These are phyloP conservation scores for Carassius carassius DNA, from an alignment of 2,113 vertebrate species.

Conservation along the genomic window DNA sequence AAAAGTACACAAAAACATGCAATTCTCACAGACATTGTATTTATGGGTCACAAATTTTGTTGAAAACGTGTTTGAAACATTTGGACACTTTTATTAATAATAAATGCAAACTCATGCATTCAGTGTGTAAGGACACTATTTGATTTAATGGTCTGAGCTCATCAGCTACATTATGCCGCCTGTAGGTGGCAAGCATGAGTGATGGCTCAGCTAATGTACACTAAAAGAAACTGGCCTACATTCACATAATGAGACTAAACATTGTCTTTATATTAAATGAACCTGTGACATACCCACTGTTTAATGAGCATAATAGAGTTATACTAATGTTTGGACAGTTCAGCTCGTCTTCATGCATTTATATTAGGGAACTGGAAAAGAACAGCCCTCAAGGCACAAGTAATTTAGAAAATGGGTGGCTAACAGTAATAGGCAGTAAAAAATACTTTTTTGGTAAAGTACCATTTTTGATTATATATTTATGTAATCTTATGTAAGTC, in stretches of 20 bases:
- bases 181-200: constrained; percentile 54
- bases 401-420: too few relatives aligned
- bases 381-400: not conserved
- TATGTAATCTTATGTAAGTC: too few relatives aligned
- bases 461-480: too few relatives aligned
- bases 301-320: constrained; percentile 13
- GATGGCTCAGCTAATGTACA: constrained; percentile 60
- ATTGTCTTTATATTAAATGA: constrained; percentile 24
- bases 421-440: too few relatives aligned
- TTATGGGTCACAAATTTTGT: too few relatives aligned
- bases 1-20: not conserved
- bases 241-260: constrained; percentile 67
- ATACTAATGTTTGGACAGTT: constrained; percentile 1
- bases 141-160: not conserved
- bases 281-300: constrained; percentile 16
- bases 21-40: not conserved
- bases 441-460: too few relatives aligned
- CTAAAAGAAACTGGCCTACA: constrained; percentile 65
- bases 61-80: not conserved
- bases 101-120: not conserved
- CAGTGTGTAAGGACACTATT: not conserved
- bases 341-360: not conserved
- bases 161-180: constrained; percentile 57
- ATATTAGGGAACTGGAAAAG: not conserved
- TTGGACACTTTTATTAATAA: not conserved